Evolutionary conservation across 2,113 vertebrate genomes (phyloP), one percentile per base, ranked within the genome.

Genomic region (Elanoides forficatus): DNA sequence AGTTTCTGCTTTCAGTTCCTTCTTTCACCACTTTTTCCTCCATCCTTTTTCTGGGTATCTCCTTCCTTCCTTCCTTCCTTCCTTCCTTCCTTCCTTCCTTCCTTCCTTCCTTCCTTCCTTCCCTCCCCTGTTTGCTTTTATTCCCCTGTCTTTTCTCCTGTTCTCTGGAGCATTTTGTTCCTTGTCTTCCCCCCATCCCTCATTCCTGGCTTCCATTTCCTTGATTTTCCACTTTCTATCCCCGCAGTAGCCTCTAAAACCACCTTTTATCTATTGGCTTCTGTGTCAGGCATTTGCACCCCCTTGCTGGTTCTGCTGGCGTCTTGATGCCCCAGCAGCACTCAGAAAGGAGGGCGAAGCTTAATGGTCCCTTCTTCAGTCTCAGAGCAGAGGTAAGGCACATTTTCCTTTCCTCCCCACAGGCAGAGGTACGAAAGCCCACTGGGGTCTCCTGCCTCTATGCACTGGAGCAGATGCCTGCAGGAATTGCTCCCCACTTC

Each of bases 311-410:
- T 75, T 82, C 38, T 40, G 23, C 25, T 60, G 58, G 43, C 26
- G 34, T 42, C 32, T 55, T 1, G 1, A 16, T 65, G 52, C 15
- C 75, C 38, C 25, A 42, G 42, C 26, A 76, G n/a, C 43, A 20
- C 0, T 1, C 21, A 65, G 38, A 68, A 63, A 70, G 38, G 15
- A n/a, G 5, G 25, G 19, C 1, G 2, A 75, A 50, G n/a, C 29
- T 88, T 40, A 36, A 71, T 6, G 22, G 27, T 55, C 58, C 15
- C 22, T 86, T 80, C 34, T 38, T 79, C 20, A 8, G 40, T 59
- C 20, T 48, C 36, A 34, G 0, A 1, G 43, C 15, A 86, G 81
- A 78, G 16, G 27, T 21, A 70, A 73, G 45, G 45, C 13, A 48
- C 22, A 27, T 74, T 65, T 82, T 70, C 59, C 34, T 63, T 63